Percentiles rank a stretch among this genome's conserved stretches.
phyloP scores from a whole-genome alignment of 2,888 invertebrate genomes.

The Beris chalybata region DNA sequence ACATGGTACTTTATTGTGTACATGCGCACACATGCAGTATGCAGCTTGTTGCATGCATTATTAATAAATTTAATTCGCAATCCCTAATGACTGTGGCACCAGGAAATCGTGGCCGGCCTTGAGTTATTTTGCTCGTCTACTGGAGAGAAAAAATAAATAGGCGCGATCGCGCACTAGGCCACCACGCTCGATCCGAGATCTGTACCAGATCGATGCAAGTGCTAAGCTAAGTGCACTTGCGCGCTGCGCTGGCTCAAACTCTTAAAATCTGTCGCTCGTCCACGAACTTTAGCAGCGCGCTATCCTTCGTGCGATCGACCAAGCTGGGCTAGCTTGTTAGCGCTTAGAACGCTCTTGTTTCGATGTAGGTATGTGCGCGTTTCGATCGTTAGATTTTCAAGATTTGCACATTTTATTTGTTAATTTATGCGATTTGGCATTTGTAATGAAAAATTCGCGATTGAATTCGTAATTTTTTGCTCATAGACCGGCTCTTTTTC shows the following conservation, averaged over 20 bases:
- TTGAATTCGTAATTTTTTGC: constrained; percentile 59
- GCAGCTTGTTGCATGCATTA: constrained; percentile 34
- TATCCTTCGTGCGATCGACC: neutral
- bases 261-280: constrained; percentile 1
- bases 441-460: constrained; percentile 29
- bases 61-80: constrained; percentile 35
- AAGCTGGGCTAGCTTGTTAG: no score
- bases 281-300: constrained; percentile 12
- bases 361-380: neutral
- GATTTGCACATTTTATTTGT: constrained; percentile 16
- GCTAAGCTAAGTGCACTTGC: neutral
- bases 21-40: neutral
- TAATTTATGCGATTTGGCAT: constrained; percentile 36
- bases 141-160: constrained; percentile 29
- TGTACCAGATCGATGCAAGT: neutral
- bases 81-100: constrained; percentile 39
- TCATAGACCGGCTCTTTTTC: no score
- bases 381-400: neutral
- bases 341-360: no score
- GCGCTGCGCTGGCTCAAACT: neutral
- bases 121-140: constrained; percentile 35
- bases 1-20: constrained; percentile 21
- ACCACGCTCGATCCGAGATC: neutral
- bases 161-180: constrained; percentile 19
- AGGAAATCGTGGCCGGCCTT: constrained; percentile 43